phyloP scores from a whole-genome alignment of 2,797 vertebrate species.

The Macropus fuliginosus region DNA sequence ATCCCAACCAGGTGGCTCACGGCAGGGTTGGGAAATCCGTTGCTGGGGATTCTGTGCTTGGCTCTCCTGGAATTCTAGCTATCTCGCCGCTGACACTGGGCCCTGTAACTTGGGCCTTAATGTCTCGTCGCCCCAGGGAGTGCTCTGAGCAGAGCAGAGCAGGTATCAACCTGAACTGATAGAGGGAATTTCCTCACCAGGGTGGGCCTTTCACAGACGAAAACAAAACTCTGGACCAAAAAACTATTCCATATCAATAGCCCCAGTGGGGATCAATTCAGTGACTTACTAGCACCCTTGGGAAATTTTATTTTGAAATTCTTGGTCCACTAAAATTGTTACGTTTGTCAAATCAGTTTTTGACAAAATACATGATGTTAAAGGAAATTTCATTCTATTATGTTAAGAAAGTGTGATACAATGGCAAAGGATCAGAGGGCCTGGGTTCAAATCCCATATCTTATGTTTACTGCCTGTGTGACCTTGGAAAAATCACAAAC shows the following conservation, averaged over 20 bases:
- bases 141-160: not conserved
- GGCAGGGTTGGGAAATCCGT: not conserved
- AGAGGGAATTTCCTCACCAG: not conserved
- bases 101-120: not conserved
- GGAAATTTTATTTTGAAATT: not conserved
- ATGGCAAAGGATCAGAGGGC: not conserved
- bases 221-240: not conserved
- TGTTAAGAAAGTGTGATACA: not conserved
- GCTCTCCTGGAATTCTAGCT: not conserved
- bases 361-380: not conserved
- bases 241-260: not conserved
- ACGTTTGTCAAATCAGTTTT: not conserved
- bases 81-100: not conserved
- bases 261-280: not conserved
- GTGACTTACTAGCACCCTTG: not conserved
- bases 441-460: not conserved
- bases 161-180: not conserved
- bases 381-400: not conserved
- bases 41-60: not conserved
- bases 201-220: not conserved
- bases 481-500: not conserved
- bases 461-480: not conserved
- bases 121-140: not conserved
- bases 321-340: not conserved
- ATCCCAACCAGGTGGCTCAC: not conserved